Base-by-base conservation (phyloP, 2,888 invertebrate genomes). In the Apodemia zela region DNA sequence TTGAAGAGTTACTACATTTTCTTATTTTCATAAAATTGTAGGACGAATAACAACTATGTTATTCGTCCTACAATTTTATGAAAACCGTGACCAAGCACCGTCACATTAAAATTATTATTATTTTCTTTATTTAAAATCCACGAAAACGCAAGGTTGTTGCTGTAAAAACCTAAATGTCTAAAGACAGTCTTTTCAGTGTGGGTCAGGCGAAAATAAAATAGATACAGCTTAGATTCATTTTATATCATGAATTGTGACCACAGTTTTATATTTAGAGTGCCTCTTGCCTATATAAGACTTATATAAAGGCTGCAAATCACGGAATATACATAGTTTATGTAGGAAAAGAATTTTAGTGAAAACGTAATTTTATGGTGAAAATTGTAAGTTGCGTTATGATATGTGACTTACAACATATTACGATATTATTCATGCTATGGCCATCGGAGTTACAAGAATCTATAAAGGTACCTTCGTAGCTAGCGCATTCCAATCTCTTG, bases 221-320 rank as follows among this genome's bases (percentile, higher is more conserved):
- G 87, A 76, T 84, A 80, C 75, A 77, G 73, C 69, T 85, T 89
- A 89, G 88, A 84, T 84, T 85, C 84, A 80, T 89, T 90, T 88
- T 88, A 83, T 87, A 85, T 81, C 76, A 81, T 84, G 80, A 87
- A 91, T 90, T 90, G 90, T 89, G 92, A 92, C 92, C 91, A 92
- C 92, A 84, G 87, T 92, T 92, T 92, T 93, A 93, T 93, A 93
- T 93, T 92, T 93, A 92, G 93, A 93, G 93, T 93, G 93, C 93
- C 93, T 93, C 93, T 93, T 93, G 92, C 92, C 92, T 92, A 82
- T 89, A 90, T 87, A 92, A 92, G 92, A 92, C 92, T 92, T 90
- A 90, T 89, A 87, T 88, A 89, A 92, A 92, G 92, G 92, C 92
- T 92, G 92, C 92, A 86, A 90, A 88, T 88, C 92, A 92, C 92